phyloP scores from a whole-genome alignment of 2,797 vertebrate species.

The Poecile montanus region DNA sequence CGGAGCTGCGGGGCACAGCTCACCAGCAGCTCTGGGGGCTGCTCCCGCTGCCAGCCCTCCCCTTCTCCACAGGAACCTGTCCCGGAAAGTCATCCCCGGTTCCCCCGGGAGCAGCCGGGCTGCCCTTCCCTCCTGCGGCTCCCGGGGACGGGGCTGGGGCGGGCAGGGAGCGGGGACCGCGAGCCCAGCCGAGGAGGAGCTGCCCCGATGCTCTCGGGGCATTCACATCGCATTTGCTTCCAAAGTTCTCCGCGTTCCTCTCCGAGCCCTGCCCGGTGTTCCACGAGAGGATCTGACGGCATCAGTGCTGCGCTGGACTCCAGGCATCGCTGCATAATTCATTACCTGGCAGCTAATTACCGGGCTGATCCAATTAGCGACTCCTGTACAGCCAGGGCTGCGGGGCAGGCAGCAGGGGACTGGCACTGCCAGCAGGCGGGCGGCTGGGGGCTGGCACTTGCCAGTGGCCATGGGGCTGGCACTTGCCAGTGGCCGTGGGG shows the following conservation, averaged over 20 bases:
- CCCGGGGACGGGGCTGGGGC: not conserved
- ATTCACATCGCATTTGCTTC: not conserved
- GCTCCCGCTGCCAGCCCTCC: fast-evolving
- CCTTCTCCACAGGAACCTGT: not conserved
- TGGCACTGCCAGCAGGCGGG: not conserved
- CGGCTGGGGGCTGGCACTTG: not conserved
- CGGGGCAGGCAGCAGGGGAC: fast-evolving
- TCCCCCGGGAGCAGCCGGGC: not conserved
- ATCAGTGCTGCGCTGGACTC: not conserved
- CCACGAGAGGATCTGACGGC: not conserved
- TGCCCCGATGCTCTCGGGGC: no score
- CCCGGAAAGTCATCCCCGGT: fast-evolving
- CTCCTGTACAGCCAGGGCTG: not conserved
- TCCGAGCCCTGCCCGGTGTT: not conserved
- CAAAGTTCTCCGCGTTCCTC: not conserved
- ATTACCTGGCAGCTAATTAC: slow-evolving; percentile 31
- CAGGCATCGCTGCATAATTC: not conserved
- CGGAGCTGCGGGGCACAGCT: fast-evolving
- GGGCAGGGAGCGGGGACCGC: not conserved
- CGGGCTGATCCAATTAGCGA: not conserved
- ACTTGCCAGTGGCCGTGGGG: no score
- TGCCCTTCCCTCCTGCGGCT: not conserved
- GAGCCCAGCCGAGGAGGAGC: not conserved
- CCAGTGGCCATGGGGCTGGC: not conserved
- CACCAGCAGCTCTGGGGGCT: not conserved